phyloP scores from a whole-genome alignment of 2,113 vertebrate genomes.

The human (Homo sapiens) region DNA sequence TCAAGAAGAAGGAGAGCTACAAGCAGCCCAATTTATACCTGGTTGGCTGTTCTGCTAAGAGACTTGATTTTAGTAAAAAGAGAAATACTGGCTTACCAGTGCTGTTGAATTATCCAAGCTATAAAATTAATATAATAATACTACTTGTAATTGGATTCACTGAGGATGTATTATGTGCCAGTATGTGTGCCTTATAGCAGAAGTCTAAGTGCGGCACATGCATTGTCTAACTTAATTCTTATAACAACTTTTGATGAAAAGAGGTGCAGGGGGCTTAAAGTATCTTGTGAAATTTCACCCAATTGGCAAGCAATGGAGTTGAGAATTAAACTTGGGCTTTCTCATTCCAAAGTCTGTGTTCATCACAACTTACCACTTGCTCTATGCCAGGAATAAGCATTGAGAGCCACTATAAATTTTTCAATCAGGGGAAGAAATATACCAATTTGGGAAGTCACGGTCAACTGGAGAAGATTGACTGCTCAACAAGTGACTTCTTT shows the following conservation, averaged over 20 bases:
- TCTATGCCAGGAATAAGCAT: neutral
- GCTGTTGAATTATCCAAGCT: neutral
- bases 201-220: neutral
- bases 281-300: neutral
- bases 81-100: neutral
- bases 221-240: neutral
- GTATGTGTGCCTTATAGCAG: neutral
- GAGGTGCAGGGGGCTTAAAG: neutral
- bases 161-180: neutral
- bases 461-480: neutral
- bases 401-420: neutral
- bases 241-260: neutral
- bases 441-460: neutral
- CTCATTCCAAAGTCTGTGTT: neutral
- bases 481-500: neutral
- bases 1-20: neutral
- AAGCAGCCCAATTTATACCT: neutral
- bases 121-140: constrained; percentile 8
- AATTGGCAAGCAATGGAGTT: neutral
- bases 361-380: neutral
- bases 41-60: neutral
- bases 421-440: neutral
- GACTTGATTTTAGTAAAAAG: neutral
- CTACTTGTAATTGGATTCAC: neutral
- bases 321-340: neutral